Evolutionary conservation across 2,888 invertebrate species (phyloP), one percentile per base, ranked within the genome.

Genomic region (Phasia obesa): DNA sequence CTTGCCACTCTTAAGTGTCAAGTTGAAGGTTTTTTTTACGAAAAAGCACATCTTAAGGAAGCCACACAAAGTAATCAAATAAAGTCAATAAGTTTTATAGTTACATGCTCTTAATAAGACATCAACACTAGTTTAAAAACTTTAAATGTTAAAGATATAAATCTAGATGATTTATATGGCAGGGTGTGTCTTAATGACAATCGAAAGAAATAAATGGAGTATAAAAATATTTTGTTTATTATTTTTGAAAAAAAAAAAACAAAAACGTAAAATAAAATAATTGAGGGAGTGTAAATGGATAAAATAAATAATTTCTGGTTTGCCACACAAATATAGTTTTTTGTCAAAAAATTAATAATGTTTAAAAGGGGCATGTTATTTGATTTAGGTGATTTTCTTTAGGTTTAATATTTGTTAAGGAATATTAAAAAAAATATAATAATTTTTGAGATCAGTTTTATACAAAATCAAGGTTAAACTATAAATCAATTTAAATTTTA

Each of bases 11-110:
- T 60, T 11, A 81, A 84, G 75, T 78, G 78, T 78, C 81, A 84
- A 84, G 84, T 84, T 84, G 81, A 84, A 84, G 84, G 84, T 71
- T 62, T 73, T 9, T 21, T 13, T 11, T n/a, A n/a, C n/a, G n/a
- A 25, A 19, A 23, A 19, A 23, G 5, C 7, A 25, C 51, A 38
- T 53, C 49, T 65, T 42, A 59, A 65, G 51, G 59, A 78, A 71
- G 65, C 42, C 31, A 17, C 6, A 19, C 9, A 25, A 62, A 49
- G 13, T 42, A 38, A 17, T 67, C 5, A 35, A 47, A 25, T 44
- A 21, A 64, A 25, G 55, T 65, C 60, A 77, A 59, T 60, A 51
- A 44, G 3, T 47, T 77, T 13, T 11, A 35, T 21, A 53, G 62
- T n/a, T 31, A 11, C 21, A n/a, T 38, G 47, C 42, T 47, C 38